phyloP scores from a whole-genome alignment of 2,888 invertebrate species.

The Pachymerium ferrugineum region DNA sequence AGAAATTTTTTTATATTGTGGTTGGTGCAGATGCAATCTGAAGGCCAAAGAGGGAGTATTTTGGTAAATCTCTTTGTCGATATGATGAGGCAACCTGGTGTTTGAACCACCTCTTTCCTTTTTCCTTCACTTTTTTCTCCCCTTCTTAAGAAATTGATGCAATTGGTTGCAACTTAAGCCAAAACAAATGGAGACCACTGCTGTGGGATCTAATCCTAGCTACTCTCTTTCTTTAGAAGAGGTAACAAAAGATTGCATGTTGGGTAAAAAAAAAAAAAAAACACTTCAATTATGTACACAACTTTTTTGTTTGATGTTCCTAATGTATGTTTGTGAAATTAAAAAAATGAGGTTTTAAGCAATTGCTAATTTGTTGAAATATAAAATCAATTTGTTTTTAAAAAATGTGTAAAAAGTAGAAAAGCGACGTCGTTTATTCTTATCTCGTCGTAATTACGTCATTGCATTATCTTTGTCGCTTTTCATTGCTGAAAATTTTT shows the following conservation, averaged over 20 bases:
- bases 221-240: not conserved
- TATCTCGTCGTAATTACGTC: slow-evolving; percentile 10
- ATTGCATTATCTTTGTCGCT: not conserved
- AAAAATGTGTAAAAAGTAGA: not conserved
- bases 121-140: not conserved
- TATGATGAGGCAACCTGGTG: not conserved
- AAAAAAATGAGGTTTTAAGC: not conserved
- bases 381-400: not conserved
- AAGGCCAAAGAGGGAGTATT: not conserved
- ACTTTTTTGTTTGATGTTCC: too few species aligned
- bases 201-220: slow-evolving; percentile 24
- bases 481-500: not conserved
- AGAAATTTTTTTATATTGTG: not conserved
- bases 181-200: slow-evolving; percentile 24
- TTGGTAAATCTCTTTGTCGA: not conserved
- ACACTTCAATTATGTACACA: too few species aligned
- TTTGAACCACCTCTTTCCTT: not conserved
- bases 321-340: too few species aligned
- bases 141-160: too few species aligned
- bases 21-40: not conserved
- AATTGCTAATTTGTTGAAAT: not conserved
- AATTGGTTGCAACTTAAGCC: slow-evolving; percentile 24
- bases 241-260: not conserved
- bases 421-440: not conserved
- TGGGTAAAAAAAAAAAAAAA: too few species aligned